Conservation (phyloP, 1,140 invertebrate species). For the Drosophila seguyi region DNA sequence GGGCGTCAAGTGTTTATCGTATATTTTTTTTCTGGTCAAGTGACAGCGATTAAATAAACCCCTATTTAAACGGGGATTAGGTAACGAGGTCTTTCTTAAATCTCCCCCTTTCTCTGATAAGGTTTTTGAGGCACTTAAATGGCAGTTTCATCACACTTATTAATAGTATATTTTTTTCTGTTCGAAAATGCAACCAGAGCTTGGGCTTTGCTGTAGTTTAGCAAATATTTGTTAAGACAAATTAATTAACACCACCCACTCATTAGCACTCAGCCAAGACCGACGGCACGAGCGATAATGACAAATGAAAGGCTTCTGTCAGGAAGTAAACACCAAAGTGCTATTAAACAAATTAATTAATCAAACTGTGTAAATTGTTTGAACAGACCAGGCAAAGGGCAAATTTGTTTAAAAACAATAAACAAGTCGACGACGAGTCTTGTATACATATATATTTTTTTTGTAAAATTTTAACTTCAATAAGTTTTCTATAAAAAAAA, state of each 20-base stretch:
- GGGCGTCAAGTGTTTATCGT: conserved; percentile 16
- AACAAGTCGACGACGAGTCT: neutral
- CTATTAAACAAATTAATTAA: conserved; percentile 70
- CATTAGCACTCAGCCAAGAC: conserved; percentile 60
- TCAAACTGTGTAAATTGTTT: conserved; percentile 58
- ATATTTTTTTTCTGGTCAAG: conserved; percentile 21
- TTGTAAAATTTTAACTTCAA: neutral
- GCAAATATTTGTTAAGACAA: conserved; percentile 56
- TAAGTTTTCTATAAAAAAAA: neutral
- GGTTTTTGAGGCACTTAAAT: conserved; percentile 12
- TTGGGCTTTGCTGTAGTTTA: conserved; percentile 20
- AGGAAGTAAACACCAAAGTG: conserved; percentile 53
- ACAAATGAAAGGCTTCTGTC: conserved; percentile 57
- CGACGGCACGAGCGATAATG: conserved; percentile 26
- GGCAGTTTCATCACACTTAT: conserved; percentile 7
- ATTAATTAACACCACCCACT: conserved; percentile 71
- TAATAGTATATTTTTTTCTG: conserved; percentile 2
- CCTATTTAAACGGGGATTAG: conserved; percentile 45
- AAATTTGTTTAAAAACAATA: conserved; percentile 6
- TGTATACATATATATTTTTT: neutral
- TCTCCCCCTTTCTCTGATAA: neutral
- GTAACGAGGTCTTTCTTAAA: conserved; percentile 27
- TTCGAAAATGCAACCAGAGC: conserved; percentile 12
- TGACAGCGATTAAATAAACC: conserved; percentile 39
- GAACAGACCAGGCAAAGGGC: conserved; percentile 26